Evolutionary conservation across 2,888 invertebrate species (phyloP).

Genomic region (Poecilobothrus nobilitatus): DNA sequence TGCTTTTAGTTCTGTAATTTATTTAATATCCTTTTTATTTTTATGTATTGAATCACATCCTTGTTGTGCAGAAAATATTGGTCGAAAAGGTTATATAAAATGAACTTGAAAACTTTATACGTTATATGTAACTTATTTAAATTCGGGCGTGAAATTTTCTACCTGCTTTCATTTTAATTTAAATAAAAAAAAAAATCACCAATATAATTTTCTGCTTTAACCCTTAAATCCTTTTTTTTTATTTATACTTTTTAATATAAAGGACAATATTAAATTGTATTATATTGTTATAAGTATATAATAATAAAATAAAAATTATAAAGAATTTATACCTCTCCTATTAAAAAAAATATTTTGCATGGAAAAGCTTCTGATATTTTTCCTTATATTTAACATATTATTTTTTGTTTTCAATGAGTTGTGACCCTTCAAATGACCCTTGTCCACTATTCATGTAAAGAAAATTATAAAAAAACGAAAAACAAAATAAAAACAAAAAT

Average conservation of each 20-base stretch:
- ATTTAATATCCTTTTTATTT: too few species aligned
- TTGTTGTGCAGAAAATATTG: too few species aligned
- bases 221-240: neutral
- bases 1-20: too few species aligned
- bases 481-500: too few species aligned
- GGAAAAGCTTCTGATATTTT: neutral
- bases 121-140: neutral
- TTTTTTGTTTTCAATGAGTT: neutral
- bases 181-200: too few species aligned
- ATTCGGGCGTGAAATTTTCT: neutral
- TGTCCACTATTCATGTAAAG: neutral
- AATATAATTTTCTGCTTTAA: neutral
- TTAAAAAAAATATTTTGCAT: neutral
- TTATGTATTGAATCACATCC: too few species aligned
- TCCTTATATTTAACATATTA: neutral
- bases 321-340: neutral
- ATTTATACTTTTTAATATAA: neutral
- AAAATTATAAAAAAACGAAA: neutral
- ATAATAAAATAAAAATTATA: neutral
- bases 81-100: too few species aligned
- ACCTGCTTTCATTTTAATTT: neutral
- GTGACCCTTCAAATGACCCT: slow-evolving; percentile 10
- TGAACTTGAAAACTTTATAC: too few species aligned
- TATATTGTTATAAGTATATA: neutral
- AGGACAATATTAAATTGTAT: neutral